Base-by-base conservation (phyloP, 2,797 vertebrate species). In the Eulemur coronatus region DNA sequence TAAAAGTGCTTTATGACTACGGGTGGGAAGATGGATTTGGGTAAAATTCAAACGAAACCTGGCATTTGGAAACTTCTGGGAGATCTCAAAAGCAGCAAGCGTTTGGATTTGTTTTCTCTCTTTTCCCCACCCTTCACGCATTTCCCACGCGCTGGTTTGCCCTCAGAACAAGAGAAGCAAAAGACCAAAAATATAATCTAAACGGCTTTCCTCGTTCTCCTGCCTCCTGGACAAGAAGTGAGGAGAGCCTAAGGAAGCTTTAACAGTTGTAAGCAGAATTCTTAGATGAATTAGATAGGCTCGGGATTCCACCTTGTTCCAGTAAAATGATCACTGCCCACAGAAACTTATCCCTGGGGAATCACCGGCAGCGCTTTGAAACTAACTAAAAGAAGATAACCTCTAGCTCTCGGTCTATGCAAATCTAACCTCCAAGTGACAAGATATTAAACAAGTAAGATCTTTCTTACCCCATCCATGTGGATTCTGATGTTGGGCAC, bases 391-490 rank as follows among this genome's bases (percentile, higher is more conserved):
- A 73, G 50, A 57, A 78, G 3, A 17, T 30, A 57, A 20, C 22
- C 30, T 70, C 72, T 0, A 55, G 81, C 86, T 84, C 76, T n/a
- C 18, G 28, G 78, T 41, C 41, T 9, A 4, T 18, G 14, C 81
- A 89, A 8, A 81, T 8, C 57, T 84, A 89, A 33, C 89, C 90
- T 76, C 38, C 15, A 33, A 43, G 30, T 0, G 43, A 92, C 81
- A 43, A 1, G 14, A 88, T 8, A 93, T 4, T 33, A 97, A 97
- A 97, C 1, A 30, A 6, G 82, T 14, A 48, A 90, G 79, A 43
- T 3, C 28, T 46, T 95, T 88, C 99, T 99, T 99, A 99, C 99
- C 99, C 99, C 99, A 84, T 98, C 99, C 98, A 97, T 95, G 97
- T 98, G 98, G 96, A 97, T 97, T 97, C 98, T 98, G 95, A 98